Conservation (phyloP, 2,888 invertebrate species). For the Ctena decussata region DNA sequence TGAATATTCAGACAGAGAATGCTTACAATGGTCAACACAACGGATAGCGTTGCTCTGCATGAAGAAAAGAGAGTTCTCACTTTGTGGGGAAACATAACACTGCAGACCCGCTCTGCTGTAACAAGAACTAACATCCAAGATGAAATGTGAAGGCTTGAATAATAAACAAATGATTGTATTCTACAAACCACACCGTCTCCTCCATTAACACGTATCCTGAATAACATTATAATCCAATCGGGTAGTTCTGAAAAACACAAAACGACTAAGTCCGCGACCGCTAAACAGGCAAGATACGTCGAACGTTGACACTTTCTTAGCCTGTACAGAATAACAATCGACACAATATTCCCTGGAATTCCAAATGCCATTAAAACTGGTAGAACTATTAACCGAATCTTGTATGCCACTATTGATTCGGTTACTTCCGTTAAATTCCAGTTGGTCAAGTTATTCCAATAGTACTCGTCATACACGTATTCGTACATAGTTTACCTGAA, state of each 20-base stretch:
- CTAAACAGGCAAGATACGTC: neutral
- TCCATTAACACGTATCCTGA: neutral
- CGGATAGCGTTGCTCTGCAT: neutral
- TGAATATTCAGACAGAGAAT: neutral
- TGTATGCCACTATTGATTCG: neutral
- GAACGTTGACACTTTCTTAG: neutral
- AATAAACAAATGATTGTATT: neutral
- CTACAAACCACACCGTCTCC: neutral
- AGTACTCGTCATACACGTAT: too few relatives aligned
- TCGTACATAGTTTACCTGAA: too few relatives aligned
- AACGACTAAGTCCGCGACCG: neutral
- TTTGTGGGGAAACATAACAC: neutral
- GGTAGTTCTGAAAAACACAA: neutral
- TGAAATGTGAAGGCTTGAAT: neutral
- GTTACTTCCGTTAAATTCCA: too few relatives aligned
- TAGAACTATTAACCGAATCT: neutral
- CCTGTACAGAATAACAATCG: neutral
- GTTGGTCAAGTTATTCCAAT: too few relatives aligned
- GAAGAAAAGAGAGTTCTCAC: neutral
- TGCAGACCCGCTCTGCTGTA: neutral
- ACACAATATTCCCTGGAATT: neutral
- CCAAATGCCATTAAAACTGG: neutral
- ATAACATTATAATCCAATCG: neutral
- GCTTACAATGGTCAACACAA: neutral
- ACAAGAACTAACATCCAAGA: neutral